A percentile compares a stretch with the other conserved stretches of the same genome.
phyloP scores from a whole-genome alignment of 2,113 vertebrate genomes.

The Pterocles gutturalis region DNA sequence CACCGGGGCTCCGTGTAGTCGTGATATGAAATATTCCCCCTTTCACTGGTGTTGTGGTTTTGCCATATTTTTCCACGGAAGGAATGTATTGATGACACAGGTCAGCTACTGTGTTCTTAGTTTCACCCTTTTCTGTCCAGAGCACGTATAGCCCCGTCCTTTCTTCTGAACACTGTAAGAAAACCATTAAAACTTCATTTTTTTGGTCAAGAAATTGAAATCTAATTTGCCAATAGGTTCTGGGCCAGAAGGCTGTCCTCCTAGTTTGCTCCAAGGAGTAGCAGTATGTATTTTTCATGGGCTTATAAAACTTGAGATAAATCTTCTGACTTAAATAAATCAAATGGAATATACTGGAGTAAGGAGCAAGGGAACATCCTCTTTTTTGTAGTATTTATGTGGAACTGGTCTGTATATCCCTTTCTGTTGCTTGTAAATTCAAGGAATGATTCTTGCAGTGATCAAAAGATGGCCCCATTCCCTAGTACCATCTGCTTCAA shows the following conservation, averaged over 20 bases:
- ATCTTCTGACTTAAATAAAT: not conserved
- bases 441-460: not conserved
- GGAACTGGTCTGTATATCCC: not conserved
- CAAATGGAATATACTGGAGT: too few relatives aligned
- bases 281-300: not conserved
- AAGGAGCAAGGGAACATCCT: not conserved
- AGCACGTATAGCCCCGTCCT: too few relatives aligned
- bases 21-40: fast-evolving
- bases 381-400: not conserved
- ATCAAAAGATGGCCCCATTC: not conserved
- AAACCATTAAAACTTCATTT: not conserved
- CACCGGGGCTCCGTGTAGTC: not conserved
- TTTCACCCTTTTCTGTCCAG: not conserved
- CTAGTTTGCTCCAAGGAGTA: not conserved
- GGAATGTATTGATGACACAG: not conserved
- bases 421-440: not conserved
- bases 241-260: not conserved
- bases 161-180: not conserved
- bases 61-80: not conserved
- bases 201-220: not conserved
- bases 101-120: not conserved
- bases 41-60: fast-evolving
- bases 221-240: fast-evolving
- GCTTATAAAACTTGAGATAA: not conserved
- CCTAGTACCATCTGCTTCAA: not conserved